These are phyloP conservation scores for Eriosoma lanigerum DNA, from an alignment of 1,140 invertebrate genomes.

Conservation along the genomic window DNA sequence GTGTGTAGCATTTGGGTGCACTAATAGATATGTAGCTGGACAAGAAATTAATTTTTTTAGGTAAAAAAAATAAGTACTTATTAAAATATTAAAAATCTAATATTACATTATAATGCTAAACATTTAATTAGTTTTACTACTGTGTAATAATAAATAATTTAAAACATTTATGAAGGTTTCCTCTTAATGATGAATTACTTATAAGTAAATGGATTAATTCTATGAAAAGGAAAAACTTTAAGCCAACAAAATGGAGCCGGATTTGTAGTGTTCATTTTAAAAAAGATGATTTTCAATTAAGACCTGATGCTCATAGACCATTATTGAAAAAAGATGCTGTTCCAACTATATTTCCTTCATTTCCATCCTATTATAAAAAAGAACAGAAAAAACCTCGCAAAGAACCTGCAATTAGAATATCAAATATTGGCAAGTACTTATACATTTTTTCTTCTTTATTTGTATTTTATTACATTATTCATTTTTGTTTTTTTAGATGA, in stretches of 20 bases:
- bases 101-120: no score
- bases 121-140: no score
- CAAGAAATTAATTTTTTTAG: no score
- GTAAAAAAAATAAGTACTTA: no score
- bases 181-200: not conserved
- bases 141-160: no score
- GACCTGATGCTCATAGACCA: not conserved
- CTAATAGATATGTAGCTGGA: no score
- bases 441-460: not conserved
- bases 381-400: not conserved
- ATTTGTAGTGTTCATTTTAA: not conserved
- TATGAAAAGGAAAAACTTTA: not conserved
- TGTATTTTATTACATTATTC: not conserved
- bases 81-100: no score
- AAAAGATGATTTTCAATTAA: not conserved
- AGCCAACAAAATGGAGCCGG: not conserved
- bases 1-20: no score
- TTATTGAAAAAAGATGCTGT: not conserved
- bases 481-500: not conserved
- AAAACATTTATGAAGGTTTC: not conserved
- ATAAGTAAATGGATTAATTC: not conserved
- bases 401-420: not conserved
- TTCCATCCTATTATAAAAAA: not conserved
- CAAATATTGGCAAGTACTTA: not conserved
- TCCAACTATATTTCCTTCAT: conserved; percentile 16